Evolutionary conservation across 2,888 invertebrate species (phyloP), one percentile per base, ranked within the genome.

Genomic region (Tortricodes alternella): DNA sequence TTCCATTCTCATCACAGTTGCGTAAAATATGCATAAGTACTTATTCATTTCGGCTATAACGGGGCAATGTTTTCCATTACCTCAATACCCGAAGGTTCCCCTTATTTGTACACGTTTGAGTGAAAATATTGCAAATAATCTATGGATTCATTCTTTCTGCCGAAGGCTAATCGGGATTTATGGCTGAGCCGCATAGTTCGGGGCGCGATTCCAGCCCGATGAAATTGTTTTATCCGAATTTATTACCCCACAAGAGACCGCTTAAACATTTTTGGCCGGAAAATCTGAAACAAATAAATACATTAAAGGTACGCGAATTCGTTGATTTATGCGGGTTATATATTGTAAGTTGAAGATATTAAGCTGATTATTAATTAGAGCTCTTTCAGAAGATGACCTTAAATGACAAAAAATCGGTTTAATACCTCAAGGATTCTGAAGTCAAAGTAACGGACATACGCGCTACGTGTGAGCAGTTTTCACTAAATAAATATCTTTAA

Each of bases 181-280:
- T 78, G 79, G 75, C 76, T 71, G 73, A 76, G 51, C 63, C 84
- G 75, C 79, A 83, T 84, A 85, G 85, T 85, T 85, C 78, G 73
- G 78, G 77, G 71, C 74, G 76, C 78, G 80, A 78, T 80, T 76
- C 68, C 74, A 76, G 78, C 76, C 79, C 73, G 78, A 78, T 79
- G 80, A 83, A 86, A 86, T 87, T 85, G 86, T 86, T 86, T 85
- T 78, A 85, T 84, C 80, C 77, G 72, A 83, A 88, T 86, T 85
- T 85, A 87, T 85, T 66, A 70, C 79, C 43, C 76, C 80, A 67
- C 82, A 73, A 68, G 77, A 77, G 82, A 74, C 65, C 70, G 67
- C 76, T 83, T 81, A 76, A 78, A 82, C 75, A 78, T 80, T 78
- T 79, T 74, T 71, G 69, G 67, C 67, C 38, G 73, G 61, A 60